Evolutionary conservation across 2,113 vertebrate genomes (phyloP).

Genomic region (Mustelus asterias): DNA sequence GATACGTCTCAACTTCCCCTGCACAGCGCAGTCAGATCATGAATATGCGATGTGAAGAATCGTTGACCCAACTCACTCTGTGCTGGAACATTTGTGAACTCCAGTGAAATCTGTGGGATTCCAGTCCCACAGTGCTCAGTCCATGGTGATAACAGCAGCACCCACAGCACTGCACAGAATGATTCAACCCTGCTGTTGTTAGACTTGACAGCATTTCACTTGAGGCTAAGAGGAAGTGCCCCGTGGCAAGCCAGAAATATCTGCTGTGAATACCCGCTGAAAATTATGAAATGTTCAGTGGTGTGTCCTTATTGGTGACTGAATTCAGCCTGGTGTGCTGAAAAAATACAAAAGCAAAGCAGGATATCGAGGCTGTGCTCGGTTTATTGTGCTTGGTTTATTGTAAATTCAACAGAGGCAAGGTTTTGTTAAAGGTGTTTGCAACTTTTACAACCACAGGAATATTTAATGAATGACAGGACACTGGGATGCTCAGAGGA

Average conservation of each 20-base stretch:
- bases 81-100: not conserved
- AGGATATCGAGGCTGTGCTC: not conserved
- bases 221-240: not conserved
- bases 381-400: not conserved
- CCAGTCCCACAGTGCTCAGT: not conserved
- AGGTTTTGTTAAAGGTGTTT: not conserved
- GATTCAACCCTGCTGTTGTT: not conserved
- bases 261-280: not conserved
- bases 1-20: not conserved
- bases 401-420: not conserved
- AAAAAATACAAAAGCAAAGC: not conserved
- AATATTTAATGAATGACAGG: not conserved
- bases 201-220: not conserved
- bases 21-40: not conserved
- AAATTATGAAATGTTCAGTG: not conserved
- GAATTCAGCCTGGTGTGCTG: not conserved
- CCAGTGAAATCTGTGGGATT: not conserved
- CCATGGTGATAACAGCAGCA: not conserved
- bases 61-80: not conserved
- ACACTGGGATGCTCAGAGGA: too few species aligned
- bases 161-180: not conserved
- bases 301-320: not conserved
- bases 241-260: not conserved
- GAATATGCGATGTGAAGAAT: not conserved
- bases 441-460: not conserved